Conservation (phyloP, 1,140 invertebrate species). For the Drosophila nigrodunni region DNA sequence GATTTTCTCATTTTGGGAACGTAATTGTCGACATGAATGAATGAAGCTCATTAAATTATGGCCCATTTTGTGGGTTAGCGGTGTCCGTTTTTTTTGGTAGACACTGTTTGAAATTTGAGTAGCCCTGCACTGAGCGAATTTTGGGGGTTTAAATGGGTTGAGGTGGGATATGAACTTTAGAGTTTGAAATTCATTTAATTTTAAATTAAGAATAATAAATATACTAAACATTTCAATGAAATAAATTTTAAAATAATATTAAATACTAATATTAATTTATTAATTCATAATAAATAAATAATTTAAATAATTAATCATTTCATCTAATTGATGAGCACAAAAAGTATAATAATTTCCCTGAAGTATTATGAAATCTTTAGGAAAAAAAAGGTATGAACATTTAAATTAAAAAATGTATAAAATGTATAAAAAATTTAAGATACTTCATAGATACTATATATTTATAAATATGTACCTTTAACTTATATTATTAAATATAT, state of each 20-base stretch:
- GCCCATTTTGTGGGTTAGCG: slow-evolving; percentile 65
- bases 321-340: background rate
- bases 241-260: background rate
- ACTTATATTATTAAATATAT: no score
- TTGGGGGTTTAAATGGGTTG: background rate
- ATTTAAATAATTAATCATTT: background rate
- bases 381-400: no score
- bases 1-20: slow-evolving; percentile 24
- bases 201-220: background rate
- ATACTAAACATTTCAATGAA: no score
- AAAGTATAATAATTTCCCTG: no score
- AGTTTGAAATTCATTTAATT: background rate
- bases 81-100: slow-evolving; percentile 46
- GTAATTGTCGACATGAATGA: slow-evolving; percentile 62
- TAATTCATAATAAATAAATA: no score
- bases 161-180: no score
- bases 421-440: no score
- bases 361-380: no score
- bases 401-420: no score
- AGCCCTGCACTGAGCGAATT: slow-evolving; percentile 54
- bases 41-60: slow-evolving; percentile 81
- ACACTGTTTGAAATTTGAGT: slow-evolving; percentile 70
- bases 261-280: background rate
- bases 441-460: no score
- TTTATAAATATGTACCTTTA: no score